Evolutionary conservation across 2,888 invertebrate species (phyloP).

Genomic region (Cheilosia impressa): DNA sequence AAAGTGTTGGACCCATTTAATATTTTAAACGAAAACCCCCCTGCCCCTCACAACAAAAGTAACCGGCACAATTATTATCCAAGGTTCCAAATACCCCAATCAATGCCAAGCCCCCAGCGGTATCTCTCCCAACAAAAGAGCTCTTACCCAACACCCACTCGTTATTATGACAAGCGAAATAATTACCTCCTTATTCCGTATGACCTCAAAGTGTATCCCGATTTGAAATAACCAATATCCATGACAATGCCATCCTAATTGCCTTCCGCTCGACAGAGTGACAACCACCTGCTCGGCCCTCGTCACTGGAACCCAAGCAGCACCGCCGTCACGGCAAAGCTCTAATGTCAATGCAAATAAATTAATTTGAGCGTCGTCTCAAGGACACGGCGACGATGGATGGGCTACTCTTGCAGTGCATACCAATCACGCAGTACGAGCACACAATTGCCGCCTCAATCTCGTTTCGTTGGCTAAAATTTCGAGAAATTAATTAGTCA

Average conservation of each 20-base stretch:
- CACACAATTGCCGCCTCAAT: slow-evolving; percentile 1
- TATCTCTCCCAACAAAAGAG: too few species aligned
- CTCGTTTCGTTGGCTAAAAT: slow-evolving; percentile 8
- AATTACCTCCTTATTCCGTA: slow-evolving; percentile 3
- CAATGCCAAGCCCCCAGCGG: too few species aligned
- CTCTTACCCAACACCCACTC: background rate
- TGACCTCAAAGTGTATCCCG: slow-evolving; percentile 17
- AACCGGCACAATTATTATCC: too few species aligned
- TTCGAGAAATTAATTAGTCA: slow-evolving; percentile 70
- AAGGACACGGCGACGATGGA: slow-evolving; percentile 49
- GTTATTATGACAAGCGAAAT: slow-evolving; percentile 2
- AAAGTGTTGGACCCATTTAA: too few species aligned
- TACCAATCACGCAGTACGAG: slow-evolving; percentile 32
- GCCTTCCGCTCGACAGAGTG: slow-evolving; percentile 43
- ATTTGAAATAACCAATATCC: slow-evolving; percentile 20
- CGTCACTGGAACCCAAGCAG: background rate
- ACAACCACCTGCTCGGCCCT: slow-evolving; percentile 43
- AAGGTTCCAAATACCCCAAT: too few species aligned
- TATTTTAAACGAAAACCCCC: too few species aligned
- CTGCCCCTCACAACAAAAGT: too few species aligned
- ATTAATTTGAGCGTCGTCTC: slow-evolving; percentile 68
- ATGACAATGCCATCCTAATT: slow-evolving; percentile 56
- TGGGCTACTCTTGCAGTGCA: slow-evolving; percentile 28
- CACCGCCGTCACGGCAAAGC: slow-evolving; percentile 12
- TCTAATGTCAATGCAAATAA: slow-evolving; percentile 61